phyloP scores from a whole-genome alignment of 2,888 invertebrate species.

The Globia sparganii region DNA sequence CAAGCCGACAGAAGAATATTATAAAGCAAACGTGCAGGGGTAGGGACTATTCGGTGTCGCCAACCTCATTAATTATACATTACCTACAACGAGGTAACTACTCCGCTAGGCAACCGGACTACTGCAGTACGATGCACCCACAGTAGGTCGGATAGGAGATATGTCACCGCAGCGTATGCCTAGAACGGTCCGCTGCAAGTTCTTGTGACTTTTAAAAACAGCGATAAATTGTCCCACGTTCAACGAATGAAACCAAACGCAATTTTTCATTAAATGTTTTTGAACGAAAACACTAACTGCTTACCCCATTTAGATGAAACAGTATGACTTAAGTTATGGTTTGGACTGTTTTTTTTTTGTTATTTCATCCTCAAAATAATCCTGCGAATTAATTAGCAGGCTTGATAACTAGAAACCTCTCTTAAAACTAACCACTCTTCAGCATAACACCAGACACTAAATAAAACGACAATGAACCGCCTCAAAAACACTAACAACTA shows the following conservation, averaged over 20 bases:
- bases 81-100: neutral
- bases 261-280: neutral
- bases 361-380: neutral
- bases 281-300: neutral
- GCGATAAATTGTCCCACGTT: neutral
- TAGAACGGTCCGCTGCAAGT: neutral
- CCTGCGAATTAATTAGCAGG: neutral
- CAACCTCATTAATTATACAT: constrained; percentile 3
- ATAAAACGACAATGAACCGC: neutral
- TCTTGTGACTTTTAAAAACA: neutral
- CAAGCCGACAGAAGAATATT: neutral
- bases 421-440: neutral
- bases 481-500: neutral
- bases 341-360: neutral
- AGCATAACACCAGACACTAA: neutral
- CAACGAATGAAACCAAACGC: neutral
- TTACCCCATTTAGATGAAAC: neutral
- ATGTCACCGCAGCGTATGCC: neutral
- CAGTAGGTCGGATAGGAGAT: neutral
- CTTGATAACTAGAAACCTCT: neutral
- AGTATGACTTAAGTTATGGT: neutral
- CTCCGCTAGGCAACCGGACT: neutral
- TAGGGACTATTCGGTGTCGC: neutral
- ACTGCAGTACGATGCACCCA: constrained; percentile 30
- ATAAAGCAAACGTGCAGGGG: neutral